Evolutionary conservation across 2,797 vertebrate genomes (phyloP), one percentile per base, ranked within the genome.

Genomic region (Chloroceryle inda): DNA sequence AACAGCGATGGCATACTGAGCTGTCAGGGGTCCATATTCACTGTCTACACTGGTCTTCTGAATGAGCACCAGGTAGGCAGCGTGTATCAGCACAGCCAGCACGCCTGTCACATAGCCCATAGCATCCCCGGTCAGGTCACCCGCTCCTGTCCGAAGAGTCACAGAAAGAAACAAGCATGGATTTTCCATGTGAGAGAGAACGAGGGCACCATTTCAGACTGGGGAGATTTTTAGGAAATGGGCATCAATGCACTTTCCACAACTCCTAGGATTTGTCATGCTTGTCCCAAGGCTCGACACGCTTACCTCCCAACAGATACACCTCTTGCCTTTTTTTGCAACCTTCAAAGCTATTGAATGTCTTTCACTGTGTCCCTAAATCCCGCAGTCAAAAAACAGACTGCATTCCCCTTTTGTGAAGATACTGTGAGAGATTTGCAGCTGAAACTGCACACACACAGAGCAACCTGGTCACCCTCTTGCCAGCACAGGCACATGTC

Each of bases 21-120:
- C 99, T 0, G 99, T 99, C 78, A 99, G 98, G 7, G 99, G 99
- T 33, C 99, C 99, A 2, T 99, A 98, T 85, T 99, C 98, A 5
- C 98, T 99, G 52, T 99, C 99, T 7, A 98, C 85, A 44, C 99
- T 99, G 42, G 98, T 99, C 96, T 99, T 99, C 98, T 99, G 99
- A 96, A 99, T 99, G 95, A 99, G 98, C 69, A 99, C 99, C 97
- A 99, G 98, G 98, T 99, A 99, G 80, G 99, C 99, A 61, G 99
- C 99, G 3, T 99, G 99, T 91, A 99, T 98, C 96, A 99, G 98
- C 49, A 99, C 99, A 0, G 99, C 99, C 98, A 99, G 96, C 64
- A 99, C 98, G 0, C 99, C 99, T 0, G 99, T 99, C 78, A 99
- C 98, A 53, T 99, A 99, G 38, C 99, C 99, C n/a, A 99, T 98